Evolutionary conservation across 2,797 vertebrate genomes (phyloP).

Genomic region (Schizopygopsis pylzovi): DNA sequence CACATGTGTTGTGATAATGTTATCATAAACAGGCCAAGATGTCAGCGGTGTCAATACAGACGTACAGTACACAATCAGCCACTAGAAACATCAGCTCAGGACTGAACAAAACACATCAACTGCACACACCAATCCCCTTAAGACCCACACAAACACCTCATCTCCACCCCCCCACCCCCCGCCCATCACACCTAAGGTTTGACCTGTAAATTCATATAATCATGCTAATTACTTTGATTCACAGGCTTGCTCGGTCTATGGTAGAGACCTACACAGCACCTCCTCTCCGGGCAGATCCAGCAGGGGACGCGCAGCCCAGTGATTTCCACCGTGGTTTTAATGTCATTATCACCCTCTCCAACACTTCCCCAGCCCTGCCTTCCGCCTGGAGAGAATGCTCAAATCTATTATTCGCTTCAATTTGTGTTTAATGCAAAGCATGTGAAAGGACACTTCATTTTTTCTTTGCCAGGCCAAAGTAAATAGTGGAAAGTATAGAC

Average conservation of each 20-base stretch:
- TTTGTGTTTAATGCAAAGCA: conserved; percentile 75
- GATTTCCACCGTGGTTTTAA: conserved; percentile 83
- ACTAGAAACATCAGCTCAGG: conserved; percentile 13
- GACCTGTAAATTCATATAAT: conserved; percentile 82
- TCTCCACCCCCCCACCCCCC: conserved; percentile 31
- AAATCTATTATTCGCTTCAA: conserved; percentile 82
- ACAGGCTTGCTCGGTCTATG: conserved; percentile 76
- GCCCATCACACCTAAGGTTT: conserved; percentile 65
- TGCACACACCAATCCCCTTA: conserved; percentile 42
- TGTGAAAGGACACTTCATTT: conserved; percentile 15
- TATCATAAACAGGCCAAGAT: conserved; percentile 52
- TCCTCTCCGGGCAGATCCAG: conserved; percentile 73
- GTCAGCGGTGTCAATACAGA: conserved; percentile 23
- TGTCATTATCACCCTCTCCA: conserved; percentile 82
- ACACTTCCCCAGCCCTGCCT: conserved; percentile 67
- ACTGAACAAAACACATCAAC: conserved; percentile 32
- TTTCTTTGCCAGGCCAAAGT: neutral
- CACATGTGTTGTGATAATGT: conserved; percentile 51
- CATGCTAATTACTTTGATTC: conserved; percentile 84
- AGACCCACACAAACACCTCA: conserved; percentile 50
- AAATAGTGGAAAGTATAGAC: conserved; percentile 44
- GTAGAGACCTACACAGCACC: conserved; percentile 76
- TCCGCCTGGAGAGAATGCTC: conserved; percentile 72
- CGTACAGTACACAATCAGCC: conserved; percentile 6
- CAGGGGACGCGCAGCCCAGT: conserved; percentile 74